Evolutionary conservation across 1,140 invertebrate genomes (phyloP).

Genomic region (Leptonema lineaticorne): DNA sequence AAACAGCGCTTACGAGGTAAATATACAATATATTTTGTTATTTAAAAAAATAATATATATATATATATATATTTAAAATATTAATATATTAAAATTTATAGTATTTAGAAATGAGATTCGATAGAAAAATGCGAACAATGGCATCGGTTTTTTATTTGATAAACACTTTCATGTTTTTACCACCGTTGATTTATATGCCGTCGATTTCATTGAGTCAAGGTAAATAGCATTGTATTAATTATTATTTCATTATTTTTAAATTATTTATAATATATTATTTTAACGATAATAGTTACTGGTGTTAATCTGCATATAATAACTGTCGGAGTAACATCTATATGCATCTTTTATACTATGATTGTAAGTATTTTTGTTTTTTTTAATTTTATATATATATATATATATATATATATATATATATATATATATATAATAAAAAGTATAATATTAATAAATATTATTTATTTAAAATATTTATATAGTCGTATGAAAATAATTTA

Average conservation of each 20-base stretch:
- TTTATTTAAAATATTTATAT: too few relatives aligned
- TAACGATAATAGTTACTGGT: conserved; percentile 38
- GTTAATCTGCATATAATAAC: conserved; percentile 67
- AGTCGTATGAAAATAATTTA: too few relatives aligned
- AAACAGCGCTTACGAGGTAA: conserved; percentile 83
- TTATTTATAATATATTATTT: too few relatives aligned
- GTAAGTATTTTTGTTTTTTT: too few relatives aligned
- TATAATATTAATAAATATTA: too few relatives aligned
- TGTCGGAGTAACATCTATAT: conserved; percentile 69
- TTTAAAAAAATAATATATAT: too few relatives aligned
- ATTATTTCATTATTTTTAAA: too few relatives aligned
- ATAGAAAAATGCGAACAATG: conserved; percentile 62
- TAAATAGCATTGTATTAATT: too few relatives aligned
- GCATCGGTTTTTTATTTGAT: conserved; percentile 54
- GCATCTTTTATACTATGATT: conserved; percentile 74
- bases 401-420: conserved; percentile 5
- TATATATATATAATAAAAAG: neutral
- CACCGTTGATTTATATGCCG: conserved; percentile 8
- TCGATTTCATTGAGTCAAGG: conserved; percentile 15
- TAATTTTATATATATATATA: too few relatives aligned
- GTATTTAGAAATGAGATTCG: conserved; percentile 75
- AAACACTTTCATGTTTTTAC: conserved; percentile 10
- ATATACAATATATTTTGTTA: neutral
- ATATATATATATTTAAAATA: too few relatives aligned
- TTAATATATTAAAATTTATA: too few relatives aligned